These are phyloP conservation scores for Eurosta solidaginis DNA, from an alignment of 1,140 invertebrate genomes.

Conservation along the genomic window DNA sequence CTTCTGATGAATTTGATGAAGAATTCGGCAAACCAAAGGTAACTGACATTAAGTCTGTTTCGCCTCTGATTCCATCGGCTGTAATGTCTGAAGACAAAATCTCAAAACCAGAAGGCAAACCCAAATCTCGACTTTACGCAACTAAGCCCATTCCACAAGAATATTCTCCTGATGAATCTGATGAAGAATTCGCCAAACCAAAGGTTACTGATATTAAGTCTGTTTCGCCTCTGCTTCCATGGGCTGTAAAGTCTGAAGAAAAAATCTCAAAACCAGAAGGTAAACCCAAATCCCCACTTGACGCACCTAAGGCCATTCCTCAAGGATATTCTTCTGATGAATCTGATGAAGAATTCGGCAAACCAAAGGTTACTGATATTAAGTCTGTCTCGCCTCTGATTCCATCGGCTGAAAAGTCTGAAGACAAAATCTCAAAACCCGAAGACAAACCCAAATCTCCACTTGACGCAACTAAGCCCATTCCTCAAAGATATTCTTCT, in stretches of 20 bases:
- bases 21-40: background rate
- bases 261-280: background rate
- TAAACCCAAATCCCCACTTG: background rate
- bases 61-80: background rate
- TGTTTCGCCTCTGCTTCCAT: background rate
- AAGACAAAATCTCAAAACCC: background rate
- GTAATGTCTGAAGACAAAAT: background rate
- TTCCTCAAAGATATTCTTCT: background rate
- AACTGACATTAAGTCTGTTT: background rate
- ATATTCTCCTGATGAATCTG: background rate
- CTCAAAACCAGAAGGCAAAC: background rate
- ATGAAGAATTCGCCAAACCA: background rate
- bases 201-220: background rate
- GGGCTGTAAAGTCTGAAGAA: background rate
- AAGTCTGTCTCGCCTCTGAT: background rate
- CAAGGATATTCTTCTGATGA: background rate
- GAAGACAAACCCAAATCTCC: background rate
- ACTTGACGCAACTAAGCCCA: background rate
- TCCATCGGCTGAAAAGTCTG: background rate
- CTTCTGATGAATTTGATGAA: background rate
- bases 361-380: background rate
- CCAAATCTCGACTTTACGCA: background rate
- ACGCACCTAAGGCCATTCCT: background rate
- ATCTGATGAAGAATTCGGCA: background rate
- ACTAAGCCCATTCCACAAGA: background rate